Base-by-base conservation (phyloP, 2,888 invertebrate genomes). In the Ceramica pisi region DNA sequence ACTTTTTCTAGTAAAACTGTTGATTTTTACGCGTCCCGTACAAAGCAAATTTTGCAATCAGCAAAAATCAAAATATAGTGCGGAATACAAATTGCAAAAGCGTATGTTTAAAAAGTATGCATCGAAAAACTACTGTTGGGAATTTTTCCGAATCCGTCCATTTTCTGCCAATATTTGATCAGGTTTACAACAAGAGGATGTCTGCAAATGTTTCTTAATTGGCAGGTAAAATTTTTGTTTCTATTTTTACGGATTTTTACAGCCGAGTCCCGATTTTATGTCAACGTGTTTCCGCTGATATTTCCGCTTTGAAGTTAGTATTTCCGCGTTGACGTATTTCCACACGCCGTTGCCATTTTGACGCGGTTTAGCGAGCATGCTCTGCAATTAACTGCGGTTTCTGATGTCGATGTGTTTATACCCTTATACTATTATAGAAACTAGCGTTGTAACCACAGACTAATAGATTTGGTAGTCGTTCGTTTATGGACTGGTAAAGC, bases 311-410 rank as follows among this genome's bases (percentile, higher is more conserved):
- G 2, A 50, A 55, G 26, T n/a, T n/a, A n/a, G n/a, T 74, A n/a
- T 44, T 61, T 48, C 3, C 1, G 1, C 41, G 38, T 59, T 31
- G 44, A 12, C 16, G 19, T n/a, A n/a, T n/a, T n/a, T n/a, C n/a
- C n/a, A n/a, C n/a, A n/a, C n/a, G n/a, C n/a, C n/a, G n/a, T 41
- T 23, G 50, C 23, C 14, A 6, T 46, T 41, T 31, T 65, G 48
- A 68, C 14, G 46, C 44, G 35, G 68, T 65, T 53, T 46, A 38
- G n/a, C n/a, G 41, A 50, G 53, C 57, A 41, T 16, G 50, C 41
- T 16, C 23, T 68, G 48, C 53, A 66, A 68, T 65, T 59, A 66
- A 46, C 38, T 80, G 75, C 23, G 62, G 75, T 80, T 2, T 38
- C 41, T 44, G 53, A 63, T 46, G 53, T 23, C 48, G 31, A 59